Conservation (phyloP, 2,888 invertebrate species). For the Aproaerema taeniolella region DNA sequence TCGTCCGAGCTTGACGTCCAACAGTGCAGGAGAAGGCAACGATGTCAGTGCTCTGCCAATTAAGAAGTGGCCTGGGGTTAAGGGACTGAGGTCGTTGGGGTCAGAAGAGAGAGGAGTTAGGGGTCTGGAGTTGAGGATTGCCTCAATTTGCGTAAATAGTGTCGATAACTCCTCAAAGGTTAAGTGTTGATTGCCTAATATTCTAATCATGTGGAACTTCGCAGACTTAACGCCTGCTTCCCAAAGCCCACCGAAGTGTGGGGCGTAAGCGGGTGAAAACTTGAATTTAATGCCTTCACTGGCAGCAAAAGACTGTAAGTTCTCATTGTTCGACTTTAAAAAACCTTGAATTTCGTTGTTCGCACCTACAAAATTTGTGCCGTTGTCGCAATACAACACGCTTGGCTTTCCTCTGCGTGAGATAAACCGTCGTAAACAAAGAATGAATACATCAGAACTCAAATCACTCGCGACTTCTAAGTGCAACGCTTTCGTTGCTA, state of each 20-base stretch:
- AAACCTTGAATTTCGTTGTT: background rate
- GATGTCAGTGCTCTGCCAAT: background rate
- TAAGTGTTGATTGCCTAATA: background rate
- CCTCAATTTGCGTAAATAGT: background rate
- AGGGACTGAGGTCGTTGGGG: background rate
- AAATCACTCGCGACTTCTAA: too few species aligned
- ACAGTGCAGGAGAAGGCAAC: too few species aligned
- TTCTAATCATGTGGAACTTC: background rate
- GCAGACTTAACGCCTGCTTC: background rate
- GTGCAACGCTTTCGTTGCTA: too few species aligned
- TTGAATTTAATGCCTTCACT: background rate
- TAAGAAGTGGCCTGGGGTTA: background rate
- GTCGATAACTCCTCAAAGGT: background rate
- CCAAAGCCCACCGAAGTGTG: background rate
- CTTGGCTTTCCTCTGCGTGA: background rate
- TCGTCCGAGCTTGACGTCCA: too few species aligned
- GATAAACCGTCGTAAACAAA: too few species aligned
- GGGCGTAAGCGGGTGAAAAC: background rate
- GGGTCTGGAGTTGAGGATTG: background rate
- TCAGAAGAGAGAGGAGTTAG: background rate
- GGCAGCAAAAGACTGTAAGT: background rate
- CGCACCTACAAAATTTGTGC: background rate
- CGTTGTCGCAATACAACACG: background rate
- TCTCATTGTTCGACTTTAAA: background rate
- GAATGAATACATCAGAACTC: too few species aligned